Percentiles rank a stretch among this genome's conserved stretches.
Evolutionary conservation across 2,113 vertebrate species (phyloP).

Genomic region (Chinchilla lanigera): DNA sequence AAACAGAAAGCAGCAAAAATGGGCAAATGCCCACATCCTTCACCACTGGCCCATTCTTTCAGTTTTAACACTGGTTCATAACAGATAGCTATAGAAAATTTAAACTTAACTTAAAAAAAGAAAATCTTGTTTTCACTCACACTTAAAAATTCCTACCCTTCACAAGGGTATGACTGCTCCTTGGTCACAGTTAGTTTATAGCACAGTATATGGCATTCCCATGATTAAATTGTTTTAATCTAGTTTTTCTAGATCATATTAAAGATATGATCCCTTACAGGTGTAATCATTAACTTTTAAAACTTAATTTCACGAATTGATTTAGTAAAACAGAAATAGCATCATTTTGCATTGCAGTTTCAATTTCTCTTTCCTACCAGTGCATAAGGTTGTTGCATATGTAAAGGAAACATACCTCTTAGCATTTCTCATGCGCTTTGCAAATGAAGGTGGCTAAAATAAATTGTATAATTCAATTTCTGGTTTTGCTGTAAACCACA

Average conservation of each 20-base stretch:
- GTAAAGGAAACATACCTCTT: neutral
- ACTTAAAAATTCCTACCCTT: neutral
- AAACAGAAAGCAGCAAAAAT: neutral
- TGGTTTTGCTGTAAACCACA: slow-evolving; percentile 84
- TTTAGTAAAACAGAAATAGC: slow-evolving; percentile 13
- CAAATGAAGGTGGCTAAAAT: slow-evolving; percentile 75
- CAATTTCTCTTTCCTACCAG: slow-evolving; percentile 46
- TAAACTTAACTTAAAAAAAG: neutral
- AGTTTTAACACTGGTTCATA: neutral
- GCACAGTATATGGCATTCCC: neutral
- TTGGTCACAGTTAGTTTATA: neutral
- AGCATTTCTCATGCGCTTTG: slow-evolving; percentile 49
- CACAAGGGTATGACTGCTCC: neutral
- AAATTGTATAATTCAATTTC: slow-evolving; percentile 79
- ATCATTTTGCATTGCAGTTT: slow-evolving; percentile 41
- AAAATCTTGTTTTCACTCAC: neutral
- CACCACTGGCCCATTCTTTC: neutral
- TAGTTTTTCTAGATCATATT: slow-evolving; percentile 5
- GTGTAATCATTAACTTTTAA: slow-evolving; percentile 1
- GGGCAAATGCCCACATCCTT: neutral
- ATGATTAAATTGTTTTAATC: neutral
- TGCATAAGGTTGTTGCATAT: neutral
- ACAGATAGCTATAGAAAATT: neutral
- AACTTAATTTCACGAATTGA: slow-evolving; percentile 13
- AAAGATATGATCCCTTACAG: neutral